Evolutionary conservation across 2,113 vertebrate species (phyloP), one percentile per base, ranked within the genome.

Genomic region (Lophura nycthemera): DNA sequence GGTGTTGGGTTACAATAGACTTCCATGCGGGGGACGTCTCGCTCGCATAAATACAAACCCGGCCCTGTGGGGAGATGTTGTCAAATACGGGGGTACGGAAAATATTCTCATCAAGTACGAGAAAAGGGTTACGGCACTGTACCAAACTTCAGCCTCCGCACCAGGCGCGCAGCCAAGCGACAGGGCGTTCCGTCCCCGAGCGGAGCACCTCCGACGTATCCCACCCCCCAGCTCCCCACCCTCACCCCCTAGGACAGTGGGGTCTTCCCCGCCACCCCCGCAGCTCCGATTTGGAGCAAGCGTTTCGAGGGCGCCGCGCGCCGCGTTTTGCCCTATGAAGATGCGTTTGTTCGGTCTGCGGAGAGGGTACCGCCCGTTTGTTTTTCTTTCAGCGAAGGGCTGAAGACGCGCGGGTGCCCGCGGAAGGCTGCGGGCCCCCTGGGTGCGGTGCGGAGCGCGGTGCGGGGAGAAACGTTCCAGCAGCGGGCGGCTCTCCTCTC

Each of bases 1-100:
- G 98, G 98, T 98, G 98, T 99, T 98, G 97, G 98, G 98, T 99
- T 99, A 99, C 98, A 98, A 98, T 98, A 98, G 98, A 98, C 96
- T 97, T 98, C 97, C 97, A 98, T 97, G 97, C 98, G 96, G 97
- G 98, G 98, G 97, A 98, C 97, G 96, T 97, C 98, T 98, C 97
- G 97, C 97, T 97, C 93, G 96, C 98, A 96, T 96, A 98, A 97
- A 98, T 98, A 96, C 95, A 92, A 96, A 97, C 95, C 96, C 92
- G 97, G 96, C 92, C 96, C 96, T 97, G 75, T 96, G 95, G 97
- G 94, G 97, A 97, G 95, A 96, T 98, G 98, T 98, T 97, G 96
- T 98, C 97, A 98, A 98, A 98, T 98, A 98, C 94, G 90, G 74
- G 94, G 95, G 96, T 94, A 50, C 52, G 96, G 96, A 97, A 97